Evolutionary conservation across 2,888 invertebrate species (phyloP), one percentile per base, ranked within the genome.

Genomic region (Stomorhina lunata): DNA sequence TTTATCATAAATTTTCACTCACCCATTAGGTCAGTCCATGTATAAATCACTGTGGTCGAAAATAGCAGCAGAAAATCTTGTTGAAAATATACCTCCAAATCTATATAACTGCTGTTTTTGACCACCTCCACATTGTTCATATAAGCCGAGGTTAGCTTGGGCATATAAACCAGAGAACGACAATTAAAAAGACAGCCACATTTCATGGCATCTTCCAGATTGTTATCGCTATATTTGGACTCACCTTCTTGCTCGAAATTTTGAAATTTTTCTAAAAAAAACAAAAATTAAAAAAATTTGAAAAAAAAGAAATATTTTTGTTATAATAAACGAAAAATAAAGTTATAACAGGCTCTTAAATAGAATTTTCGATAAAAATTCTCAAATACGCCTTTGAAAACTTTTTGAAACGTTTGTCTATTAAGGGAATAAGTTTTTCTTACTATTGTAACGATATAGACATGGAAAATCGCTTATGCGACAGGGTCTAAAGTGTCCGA

Each of bases 11-110:
- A 43, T 4, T 32, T 17, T 2, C n/a, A 22, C 86, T 73, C 84
- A 92, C 92, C 92, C 71, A 92, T 85, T 22, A 92, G 86, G 84
- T 92, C 92, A 32, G 91, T 85, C 89, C 91, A 90, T 6, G 90
- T 91, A 78, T 91, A 91, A 20, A 90, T 87, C 4, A 92, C 85
- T 34, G 90, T 91, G 0, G 91, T 92, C 63, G 89, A 88, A 84
- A 91, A 92, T 1, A 91, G 89, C 79, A 91, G 85, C 73, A 91
- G 88, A 4, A 87, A 87, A 17, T 88, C 84, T 6, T 85, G 86
- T 10, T 87, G 86, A 84, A 89, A 92, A 85, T 87, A 91, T 0
- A 92, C 86, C 81, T 91, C 90, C 15, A 92, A 72, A 29, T 86
- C 84, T 15, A 91, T 81, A 32, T 84, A 85, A 4, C 88, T 83